Percentiles rank a stretch among this genome's conserved stretches.
These are phyloP conservation scores for Diglossa cyanea DNA, from an alignment of 2,797 vertebrate species.

Conservation along the genomic window DNA sequence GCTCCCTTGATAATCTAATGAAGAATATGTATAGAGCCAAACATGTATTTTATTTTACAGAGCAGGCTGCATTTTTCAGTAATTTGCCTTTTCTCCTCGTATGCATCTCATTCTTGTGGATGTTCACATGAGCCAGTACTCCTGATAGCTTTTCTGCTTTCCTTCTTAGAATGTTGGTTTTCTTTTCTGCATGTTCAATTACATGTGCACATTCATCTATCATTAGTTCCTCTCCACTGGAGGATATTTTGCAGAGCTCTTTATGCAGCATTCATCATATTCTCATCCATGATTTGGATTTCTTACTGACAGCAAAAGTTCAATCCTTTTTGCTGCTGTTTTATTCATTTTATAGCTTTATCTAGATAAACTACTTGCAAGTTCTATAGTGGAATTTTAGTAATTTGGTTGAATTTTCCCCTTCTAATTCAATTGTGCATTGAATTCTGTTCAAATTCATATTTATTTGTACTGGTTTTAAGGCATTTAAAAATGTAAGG, in stretches of 20 bases:
- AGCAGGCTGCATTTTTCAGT: not conserved
- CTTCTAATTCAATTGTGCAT: not conserved
- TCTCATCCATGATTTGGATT: not conserved
- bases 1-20: slow-evolving; percentile 27
- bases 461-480: not conserved
- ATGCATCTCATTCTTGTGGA: not conserved
- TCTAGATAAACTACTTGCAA: not conserved
- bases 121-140: not conserved
- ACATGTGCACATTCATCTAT: slow-evolving; percentile 41
- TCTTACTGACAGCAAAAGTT: slow-evolving; percentile 48
- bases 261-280: slow-evolving; percentile 25
- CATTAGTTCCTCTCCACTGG: slow-evolving; percentile 56
- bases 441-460: slow-evolving; percentile 16
- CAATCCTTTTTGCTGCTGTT: not conserved
- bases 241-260: slow-evolving; percentile 29
- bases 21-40: not conserved
- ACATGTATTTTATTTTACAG: slow-evolving; percentile 20
- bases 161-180: slow-evolving; percentile 24
- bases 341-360: not conserved
- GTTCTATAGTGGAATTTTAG: not conserved
- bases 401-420: not conserved
- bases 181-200: slow-evolving; percentile 45
- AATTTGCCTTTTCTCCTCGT: slow-evolving; percentile 7
- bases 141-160: slow-evolving; percentile 1
- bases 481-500: not conserved